Evolutionary conservation across 2,888 invertebrate genomes (phyloP).

Genomic region (Drosophila flavopinicola): DNA sequence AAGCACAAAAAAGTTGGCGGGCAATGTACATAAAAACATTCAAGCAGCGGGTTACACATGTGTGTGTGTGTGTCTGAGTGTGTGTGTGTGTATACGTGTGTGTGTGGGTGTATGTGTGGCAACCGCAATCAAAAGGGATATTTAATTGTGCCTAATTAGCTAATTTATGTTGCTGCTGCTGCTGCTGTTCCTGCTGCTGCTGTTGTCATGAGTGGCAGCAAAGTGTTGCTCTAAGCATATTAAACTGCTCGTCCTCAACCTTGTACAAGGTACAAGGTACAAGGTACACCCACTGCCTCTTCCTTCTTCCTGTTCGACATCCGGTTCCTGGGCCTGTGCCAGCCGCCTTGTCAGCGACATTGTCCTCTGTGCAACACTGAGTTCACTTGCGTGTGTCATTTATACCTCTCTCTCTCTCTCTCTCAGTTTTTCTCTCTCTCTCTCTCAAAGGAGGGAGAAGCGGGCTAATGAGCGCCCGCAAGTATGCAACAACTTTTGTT

Average conservation of each 20-base stretch:
- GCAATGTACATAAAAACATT: slow-evolving; percentile 61
- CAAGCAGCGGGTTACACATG: slow-evolving; percentile 35
- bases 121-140: slow-evolving; percentile 78
- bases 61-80: slow-evolving; percentile 15
- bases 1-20: slow-evolving; percentile 58
- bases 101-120: slow-evolving; percentile 34
- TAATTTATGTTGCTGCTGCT: slow-evolving; percentile 70
- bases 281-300: not conserved
- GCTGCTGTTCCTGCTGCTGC: slow-evolving; percentile 11
- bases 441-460: no score
- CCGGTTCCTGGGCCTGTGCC: slow-evolving; percentile 15
- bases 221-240: slow-evolving; percentile 72
- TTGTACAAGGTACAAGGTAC: no score
- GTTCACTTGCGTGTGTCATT: slow-evolving; percentile 17
- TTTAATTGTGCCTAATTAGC: slow-evolving; percentile 78
- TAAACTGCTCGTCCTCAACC: slow-evolving; percentile 30
- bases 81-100: slow-evolving; percentile 2
- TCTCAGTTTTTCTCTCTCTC: no score
- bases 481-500: slow-evolving; percentile 43
- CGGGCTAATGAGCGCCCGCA: slow-evolving; percentile 30
- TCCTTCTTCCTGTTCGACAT: slow-evolving; percentile 2
- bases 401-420: no score
- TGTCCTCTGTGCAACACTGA: slow-evolving; percentile 38
- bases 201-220: slow-evolving; percentile 50
- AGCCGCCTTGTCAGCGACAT: slow-evolving; percentile 29